phyloP scores from a whole-genome alignment of 2,888 invertebrate genomes.

The Xestia ashworthii region DNA sequence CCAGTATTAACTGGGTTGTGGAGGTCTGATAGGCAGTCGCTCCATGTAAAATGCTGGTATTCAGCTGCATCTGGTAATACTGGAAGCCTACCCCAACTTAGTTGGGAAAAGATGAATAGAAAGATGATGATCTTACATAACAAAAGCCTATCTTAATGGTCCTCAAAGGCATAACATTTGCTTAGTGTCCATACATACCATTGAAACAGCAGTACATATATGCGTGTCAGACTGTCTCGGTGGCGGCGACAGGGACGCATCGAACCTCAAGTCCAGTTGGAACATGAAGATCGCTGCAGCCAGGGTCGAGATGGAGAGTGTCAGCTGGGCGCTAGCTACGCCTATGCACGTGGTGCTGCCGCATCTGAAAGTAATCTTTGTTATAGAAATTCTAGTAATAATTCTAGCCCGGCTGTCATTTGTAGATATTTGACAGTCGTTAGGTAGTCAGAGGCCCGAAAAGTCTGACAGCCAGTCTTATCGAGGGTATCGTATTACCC shows the following conservation, averaged over 20 bases:
- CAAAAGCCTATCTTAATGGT: background rate
- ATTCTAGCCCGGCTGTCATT: too few species aligned
- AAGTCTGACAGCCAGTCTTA: too few species aligned
- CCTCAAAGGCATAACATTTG: background rate
- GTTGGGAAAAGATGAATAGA: too few species aligned
- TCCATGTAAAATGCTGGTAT: too few species aligned
- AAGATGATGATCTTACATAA: too few species aligned
- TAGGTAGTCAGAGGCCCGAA: too few species aligned
- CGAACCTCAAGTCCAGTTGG: conserved; percentile 84
- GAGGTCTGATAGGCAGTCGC: too few species aligned
- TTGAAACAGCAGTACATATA: conserved; percentile 87
- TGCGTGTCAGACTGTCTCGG: conserved; percentile 84
- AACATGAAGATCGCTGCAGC: conserved; percentile 86
- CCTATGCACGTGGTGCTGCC: conserved; percentile 86
- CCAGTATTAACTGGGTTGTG: too few species aligned
- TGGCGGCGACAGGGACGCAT: conserved; percentile 84
- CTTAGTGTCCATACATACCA: conserved; percentile 75
- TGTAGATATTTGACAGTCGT: too few species aligned
- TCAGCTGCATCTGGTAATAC: too few species aligned
- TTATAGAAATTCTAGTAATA: background rate
- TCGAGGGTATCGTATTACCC: too few species aligned
- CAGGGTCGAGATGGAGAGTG: conserved; percentile 84
- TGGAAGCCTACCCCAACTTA: too few species aligned
- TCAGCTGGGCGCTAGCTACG: conserved; percentile 86
- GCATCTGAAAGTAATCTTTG: conserved; percentile 73